Conservation (phyloP, 2,113 vertebrate species). For the Tenebrosternarchus preto region DNA sequence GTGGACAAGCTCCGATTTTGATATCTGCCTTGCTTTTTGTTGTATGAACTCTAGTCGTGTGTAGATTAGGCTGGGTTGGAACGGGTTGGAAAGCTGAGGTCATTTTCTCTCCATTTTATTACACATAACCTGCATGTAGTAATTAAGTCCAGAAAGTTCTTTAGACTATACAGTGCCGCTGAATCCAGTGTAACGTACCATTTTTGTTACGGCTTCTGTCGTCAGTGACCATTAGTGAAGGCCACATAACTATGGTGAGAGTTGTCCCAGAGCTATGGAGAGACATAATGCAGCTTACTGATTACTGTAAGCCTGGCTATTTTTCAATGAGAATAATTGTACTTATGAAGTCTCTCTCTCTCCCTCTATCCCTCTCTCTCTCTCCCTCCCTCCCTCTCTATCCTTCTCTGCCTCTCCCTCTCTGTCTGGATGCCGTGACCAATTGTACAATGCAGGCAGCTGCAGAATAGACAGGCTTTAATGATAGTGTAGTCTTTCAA, state of each 20-base stretch:
- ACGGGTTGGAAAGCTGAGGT: too few species aligned
- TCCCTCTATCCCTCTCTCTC: constrained; percentile 8
- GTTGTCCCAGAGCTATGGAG: too few species aligned
- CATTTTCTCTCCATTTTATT: too few species aligned
- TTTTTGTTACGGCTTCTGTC: too few species aligned
- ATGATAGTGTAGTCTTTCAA: constrained; percentile 44
- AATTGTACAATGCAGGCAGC: constrained; percentile 66
- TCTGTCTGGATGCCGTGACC: constrained; percentile 60
- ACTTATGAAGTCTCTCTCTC: constrained; percentile 14
- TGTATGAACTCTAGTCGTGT: too few species aligned
- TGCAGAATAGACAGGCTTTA: constrained; percentile 62
- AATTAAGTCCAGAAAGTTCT: too few species aligned
- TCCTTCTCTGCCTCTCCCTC: background rate
- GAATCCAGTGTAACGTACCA: too few species aligned
- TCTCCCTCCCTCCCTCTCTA: background rate
- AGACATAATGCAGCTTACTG: constrained; percentile 25
- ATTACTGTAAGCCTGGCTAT: constrained; percentile 31
- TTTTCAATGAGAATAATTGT: constrained; percentile 13
- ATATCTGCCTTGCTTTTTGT: background rate
- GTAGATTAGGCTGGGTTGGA: too few species aligned
- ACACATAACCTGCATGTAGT: too few species aligned
- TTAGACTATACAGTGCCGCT: too few species aligned
- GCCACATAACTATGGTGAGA: too few species aligned
- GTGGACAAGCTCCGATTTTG: background rate
- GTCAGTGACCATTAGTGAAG: too few species aligned